Evolutionary conservation across 2,113 vertebrate species (phyloP), one percentile per base, ranked within the genome.

Genomic region (Rhagologus leucostigma): DNA sequence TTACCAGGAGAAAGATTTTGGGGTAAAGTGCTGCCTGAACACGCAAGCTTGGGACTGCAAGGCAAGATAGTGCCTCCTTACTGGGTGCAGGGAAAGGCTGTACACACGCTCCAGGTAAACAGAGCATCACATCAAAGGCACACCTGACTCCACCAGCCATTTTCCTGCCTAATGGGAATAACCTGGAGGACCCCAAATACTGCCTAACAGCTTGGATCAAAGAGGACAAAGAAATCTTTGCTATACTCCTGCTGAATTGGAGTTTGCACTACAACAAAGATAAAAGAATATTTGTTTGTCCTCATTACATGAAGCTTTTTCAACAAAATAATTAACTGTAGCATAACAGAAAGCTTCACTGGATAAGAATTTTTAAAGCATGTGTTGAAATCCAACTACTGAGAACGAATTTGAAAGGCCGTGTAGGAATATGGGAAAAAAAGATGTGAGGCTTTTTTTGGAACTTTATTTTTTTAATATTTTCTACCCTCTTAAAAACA

Each of bases 401-500:
- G 87, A 73, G 86, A 96, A 93, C n/a, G 57, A 92, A 95, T 93
- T 89, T 94, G 79, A 89, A 94, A 94, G 87, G 70, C 69, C 70
- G 29, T 33, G 42, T 11, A 94, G 60, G 11, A 93, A 87, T 87
- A 68, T 29, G 8, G 5, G 39, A 47, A 97, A 75, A 75, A 49
- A 47, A 39, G 13, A 63, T 47, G 70, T 47, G 68, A 92, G 78
- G 90, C 85, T 77, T 79, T 71, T 83, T 94, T 93, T 62, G 89
- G 50, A 92, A 86, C 82, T 77, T 56, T 62, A 44, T 86, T 94
- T 93, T 95, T 85, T 94, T 63, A 30, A 39, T 93, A 95, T 97
- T 96, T 95, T 77, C 84, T 62, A 83, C 80, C 27, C 84, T 89
- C 92, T 92, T 95, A 95, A 97, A 97, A 97, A 89, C 71, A 96